Percentiles rank a stretch among this genome's conserved stretches.
Evolutionary conservation across 2,888 invertebrate species (phyloP).

Genomic region (Nymphalis polychloros): DNA sequence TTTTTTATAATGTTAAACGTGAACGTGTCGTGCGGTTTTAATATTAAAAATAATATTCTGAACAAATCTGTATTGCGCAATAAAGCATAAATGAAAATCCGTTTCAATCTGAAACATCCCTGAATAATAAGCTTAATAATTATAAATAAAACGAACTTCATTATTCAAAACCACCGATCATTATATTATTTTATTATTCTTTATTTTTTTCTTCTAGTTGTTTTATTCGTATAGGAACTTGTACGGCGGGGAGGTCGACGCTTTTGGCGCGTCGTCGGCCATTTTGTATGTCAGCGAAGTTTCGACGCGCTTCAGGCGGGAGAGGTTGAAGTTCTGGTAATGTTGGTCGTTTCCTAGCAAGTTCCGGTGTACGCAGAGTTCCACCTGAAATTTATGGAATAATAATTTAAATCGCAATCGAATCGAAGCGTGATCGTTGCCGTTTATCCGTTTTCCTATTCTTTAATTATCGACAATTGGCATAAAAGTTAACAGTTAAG

Average conservation of each 20-base stretch:
- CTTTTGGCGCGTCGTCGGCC: constrained; percentile 70
- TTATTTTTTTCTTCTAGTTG: constrained; percentile 64
- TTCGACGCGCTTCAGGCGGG: constrained; percentile 51
- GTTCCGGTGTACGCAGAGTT: constrained; percentile 59
- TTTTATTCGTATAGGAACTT: constrained; percentile 72
- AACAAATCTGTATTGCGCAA: too few species aligned
- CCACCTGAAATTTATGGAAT: constrained; percentile 50
- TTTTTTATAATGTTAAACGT: too few species aligned
- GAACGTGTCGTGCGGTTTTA: too few species aligned
- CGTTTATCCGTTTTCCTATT: too few species aligned
- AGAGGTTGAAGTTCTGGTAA: constrained; percentile 58
- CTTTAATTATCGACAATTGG: too few species aligned
- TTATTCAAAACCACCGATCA: background rate
- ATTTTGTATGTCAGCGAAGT: constrained; percentile 50
- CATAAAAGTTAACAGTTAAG: too few species aligned
- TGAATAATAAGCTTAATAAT: background rate
- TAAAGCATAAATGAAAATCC: background rate
- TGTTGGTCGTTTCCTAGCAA: constrained; percentile 60
- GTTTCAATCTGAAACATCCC: background rate
- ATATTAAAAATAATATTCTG: too few species aligned
- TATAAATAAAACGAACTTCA: background rate
- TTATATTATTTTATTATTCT: constrained; percentile 42
- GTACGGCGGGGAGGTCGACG: constrained; percentile 75
- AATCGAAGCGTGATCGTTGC: too few species aligned
- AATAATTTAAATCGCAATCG: background rate